phyloP scores from a whole-genome alignment of 2,113 vertebrate species.

The Corythoichthys intestinalis region DNA sequence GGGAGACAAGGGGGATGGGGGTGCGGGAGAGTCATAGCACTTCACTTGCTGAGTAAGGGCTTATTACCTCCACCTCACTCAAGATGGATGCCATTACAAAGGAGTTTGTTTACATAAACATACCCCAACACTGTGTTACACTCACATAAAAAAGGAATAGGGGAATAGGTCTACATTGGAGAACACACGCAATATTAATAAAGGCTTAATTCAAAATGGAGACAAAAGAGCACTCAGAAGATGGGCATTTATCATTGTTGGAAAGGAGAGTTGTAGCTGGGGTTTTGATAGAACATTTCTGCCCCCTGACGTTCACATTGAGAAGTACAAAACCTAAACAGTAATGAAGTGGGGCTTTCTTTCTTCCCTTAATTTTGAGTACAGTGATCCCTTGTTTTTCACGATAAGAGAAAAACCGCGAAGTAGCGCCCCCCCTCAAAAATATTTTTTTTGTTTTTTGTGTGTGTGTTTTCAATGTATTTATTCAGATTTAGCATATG shows the following conservation, averaged over 20 bases:
- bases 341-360: too few relatives aligned
- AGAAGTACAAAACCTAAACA: background rate
- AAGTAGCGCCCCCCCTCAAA: too few relatives aligned
- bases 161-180: background rate
- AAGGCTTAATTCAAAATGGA: background rate
- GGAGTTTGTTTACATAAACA: background rate
- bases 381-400: too few relatives aligned
- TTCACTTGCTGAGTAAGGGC: background rate
- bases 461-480: too few relatives aligned
- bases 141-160: background rate
- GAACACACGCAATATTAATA: background rate
- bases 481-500: too few relatives aligned
- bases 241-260: background rate
- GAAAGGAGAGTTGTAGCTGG: background rate
- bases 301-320: background rate
- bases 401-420: too few relatives aligned
- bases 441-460: too few relatives aligned
- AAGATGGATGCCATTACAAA: background rate
- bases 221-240: background rate
- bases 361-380: background rate
- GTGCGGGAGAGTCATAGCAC: background rate
- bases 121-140: background rate
- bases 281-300: background rate
- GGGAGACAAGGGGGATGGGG: background rate
- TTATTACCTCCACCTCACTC: background rate